Percentiles rank a stretch among this genome's conserved stretches.
Evolutionary conservation across 1,140 invertebrate genomes (phyloP).

Genomic region (Drusus annulatus): DNA sequence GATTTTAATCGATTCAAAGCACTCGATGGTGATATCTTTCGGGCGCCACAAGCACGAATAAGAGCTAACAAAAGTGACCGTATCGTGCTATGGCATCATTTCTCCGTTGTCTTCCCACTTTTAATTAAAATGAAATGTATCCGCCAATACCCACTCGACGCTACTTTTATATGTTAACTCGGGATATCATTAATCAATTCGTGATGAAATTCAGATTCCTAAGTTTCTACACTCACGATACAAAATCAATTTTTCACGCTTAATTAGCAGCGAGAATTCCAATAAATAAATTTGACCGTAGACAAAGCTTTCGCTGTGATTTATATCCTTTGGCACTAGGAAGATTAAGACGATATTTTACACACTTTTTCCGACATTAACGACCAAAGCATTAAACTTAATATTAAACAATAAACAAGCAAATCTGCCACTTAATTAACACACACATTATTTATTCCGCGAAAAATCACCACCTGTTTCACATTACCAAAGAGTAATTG

Average conservation of each 20-base stretch:
- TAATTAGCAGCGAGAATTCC: background rate
- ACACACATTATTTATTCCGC: conserved; percentile 6
- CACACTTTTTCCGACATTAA: background rate
- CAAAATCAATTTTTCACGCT: conserved; percentile 17
- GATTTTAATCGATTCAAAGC: no score
- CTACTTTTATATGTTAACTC: background rate
- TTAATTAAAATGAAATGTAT: conserved; percentile 41
- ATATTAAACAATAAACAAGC: no score
- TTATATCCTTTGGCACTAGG: background rate
- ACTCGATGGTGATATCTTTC: background rate
- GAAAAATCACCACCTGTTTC: conserved; percentile 13
- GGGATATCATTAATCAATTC: conserved; percentile 1
- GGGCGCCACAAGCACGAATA: background rate
- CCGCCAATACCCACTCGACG: background rate
- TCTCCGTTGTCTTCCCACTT: conserved; percentile 35
- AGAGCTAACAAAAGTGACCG: background rate
- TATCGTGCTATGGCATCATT: conserved; percentile 33
- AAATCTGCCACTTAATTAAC: background rate
- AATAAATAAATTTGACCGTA: background rate
- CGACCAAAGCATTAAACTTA: background rate
- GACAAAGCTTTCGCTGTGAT: background rate
- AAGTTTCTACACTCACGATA: background rate
- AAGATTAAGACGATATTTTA: conserved; percentile 8
- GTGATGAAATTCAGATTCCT: conserved; percentile 1
- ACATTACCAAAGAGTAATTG: background rate